Evolutionary conservation across 2,797 vertebrate species (phyloP).

Genomic region (Scleropages formosus): DNA sequence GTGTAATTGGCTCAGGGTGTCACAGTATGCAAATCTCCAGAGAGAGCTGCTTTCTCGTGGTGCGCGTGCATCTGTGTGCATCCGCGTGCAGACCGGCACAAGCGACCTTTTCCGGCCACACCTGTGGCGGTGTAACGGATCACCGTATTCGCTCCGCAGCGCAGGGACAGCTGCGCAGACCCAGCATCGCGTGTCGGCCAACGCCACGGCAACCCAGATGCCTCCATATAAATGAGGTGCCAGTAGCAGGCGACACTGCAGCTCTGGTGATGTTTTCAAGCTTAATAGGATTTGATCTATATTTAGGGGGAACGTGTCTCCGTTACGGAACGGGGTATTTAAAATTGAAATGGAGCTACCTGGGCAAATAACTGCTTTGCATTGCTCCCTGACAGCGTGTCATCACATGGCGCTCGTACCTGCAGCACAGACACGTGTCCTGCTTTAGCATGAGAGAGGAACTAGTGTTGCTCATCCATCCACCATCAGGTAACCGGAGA

Average conservation of each 20-base stretch:
- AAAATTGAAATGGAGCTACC: slow-evolving; percentile 58
- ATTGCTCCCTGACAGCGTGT: slow-evolving; percentile 60
- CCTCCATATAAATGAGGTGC: slow-evolving; percentile 32
- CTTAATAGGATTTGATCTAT: slow-evolving; percentile 70
- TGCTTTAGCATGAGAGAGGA: slow-evolving; percentile 62
- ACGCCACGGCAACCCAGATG: slow-evolving; percentile 13
- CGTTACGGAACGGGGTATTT: slow-evolving; percentile 49
- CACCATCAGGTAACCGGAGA: slow-evolving; percentile 61
- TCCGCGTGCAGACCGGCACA: too few relatives aligned
- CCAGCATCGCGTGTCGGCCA: not conserved
- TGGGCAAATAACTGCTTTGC: slow-evolving; percentile 68
- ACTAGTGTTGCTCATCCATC: slow-evolving; percentile 49
- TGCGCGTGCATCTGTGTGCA: too few relatives aligned
- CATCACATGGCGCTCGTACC: slow-evolving; percentile 64
- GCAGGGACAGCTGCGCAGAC: slow-evolving; percentile 2
- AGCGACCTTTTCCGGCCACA: too few relatives aligned
- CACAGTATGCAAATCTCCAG: too few relatives aligned
- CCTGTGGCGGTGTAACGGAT: not conserved
- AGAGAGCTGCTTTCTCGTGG: too few relatives aligned
- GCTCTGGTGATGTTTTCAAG: slow-evolving; percentile 53
- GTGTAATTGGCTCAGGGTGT: too few relatives aligned
- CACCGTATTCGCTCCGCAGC: not conserved
- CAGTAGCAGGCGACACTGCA: slow-evolving; percentile 24
- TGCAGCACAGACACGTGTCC: slow-evolving; percentile 59
- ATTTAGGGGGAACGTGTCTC: slow-evolving; percentile 63